These are phyloP conservation scores for Drosophila cognata DNA, from an alignment of 2,888 invertebrate species.

Conservation along the genomic window DNA sequence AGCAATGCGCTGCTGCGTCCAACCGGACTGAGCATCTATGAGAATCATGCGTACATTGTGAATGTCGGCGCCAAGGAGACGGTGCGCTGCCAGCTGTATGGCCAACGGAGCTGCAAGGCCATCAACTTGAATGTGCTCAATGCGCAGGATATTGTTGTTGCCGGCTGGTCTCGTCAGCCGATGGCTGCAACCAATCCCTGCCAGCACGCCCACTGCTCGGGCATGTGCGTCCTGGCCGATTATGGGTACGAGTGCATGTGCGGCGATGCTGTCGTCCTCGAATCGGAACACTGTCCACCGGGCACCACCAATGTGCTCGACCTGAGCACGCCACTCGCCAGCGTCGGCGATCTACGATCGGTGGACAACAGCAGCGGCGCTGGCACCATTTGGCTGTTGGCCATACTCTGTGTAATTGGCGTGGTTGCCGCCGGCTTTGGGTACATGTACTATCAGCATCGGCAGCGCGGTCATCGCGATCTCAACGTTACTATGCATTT, in stretches of 20 bases:
- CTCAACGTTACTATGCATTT: conserved; percentile 85
- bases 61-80: conserved; percentile 86
- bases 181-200: conserved; percentile 86
- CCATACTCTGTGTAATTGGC: conserved; percentile 48
- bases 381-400: conserved; percentile 23
- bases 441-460: conserved; percentile 79
- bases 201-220: conserved; percentile 86
- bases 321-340: conserved; percentile 13
- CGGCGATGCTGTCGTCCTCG: conserved; percentile 83
- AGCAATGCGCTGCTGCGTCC: conserved; percentile 86
- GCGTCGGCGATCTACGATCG: conserved; percentile 11
- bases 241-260: conserved; percentile 87
- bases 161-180: conserved; percentile 87
- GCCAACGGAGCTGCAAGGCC: conserved; percentile 85
- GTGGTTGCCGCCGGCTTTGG: conserved; percentile 57
- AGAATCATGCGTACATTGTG: conserved; percentile 91
- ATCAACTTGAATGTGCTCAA: conserved; percentile 85
- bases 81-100: conserved; percentile 87
- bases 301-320: conserved; percentile 61
- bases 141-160: conserved; percentile 86
- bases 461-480: conserved; percentile 86
- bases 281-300: conserved; percentile 81
- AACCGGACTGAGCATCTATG: conserved; percentile 89
- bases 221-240: conserved; percentile 87
- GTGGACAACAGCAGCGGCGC: conserved; percentile 12